Percentiles rank a stretch among this genome's conserved stretches.
Conservation (phyloP, 2,113 vertebrate genomes). For the Dermatemys mawii region DNA sequence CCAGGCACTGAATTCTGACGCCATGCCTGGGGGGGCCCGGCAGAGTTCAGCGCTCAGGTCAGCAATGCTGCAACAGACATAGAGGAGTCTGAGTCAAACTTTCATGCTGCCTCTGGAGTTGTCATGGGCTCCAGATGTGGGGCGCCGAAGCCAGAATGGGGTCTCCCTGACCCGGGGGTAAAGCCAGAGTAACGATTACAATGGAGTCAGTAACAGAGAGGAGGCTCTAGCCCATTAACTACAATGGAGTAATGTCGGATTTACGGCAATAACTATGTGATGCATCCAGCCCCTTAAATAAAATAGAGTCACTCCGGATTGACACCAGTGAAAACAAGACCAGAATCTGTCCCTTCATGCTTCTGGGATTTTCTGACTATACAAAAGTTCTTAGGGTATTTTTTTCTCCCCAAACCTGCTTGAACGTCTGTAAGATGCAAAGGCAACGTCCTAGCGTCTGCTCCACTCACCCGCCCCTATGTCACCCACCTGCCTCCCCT, state of each 20-base stretch:
- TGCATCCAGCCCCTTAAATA: neutral
- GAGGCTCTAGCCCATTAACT: neutral
- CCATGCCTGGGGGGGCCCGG: neutral
- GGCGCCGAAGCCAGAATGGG: neutral
- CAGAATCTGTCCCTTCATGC: neutral
- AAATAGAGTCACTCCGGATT: neutral
- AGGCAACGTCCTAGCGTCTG: neutral
- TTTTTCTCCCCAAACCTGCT: neutral
- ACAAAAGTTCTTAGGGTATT: neutral
- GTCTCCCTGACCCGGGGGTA: too few relatives aligned
- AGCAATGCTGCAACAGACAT: neutral
- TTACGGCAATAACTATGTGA: neutral
- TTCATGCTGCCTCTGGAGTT: neutral
- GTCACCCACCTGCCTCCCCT: neutral
- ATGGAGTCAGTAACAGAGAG: neutral
- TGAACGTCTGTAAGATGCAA: neutral
- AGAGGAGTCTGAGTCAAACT: neutral
- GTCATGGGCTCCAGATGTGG: neutral
- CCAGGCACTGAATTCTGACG: neutral
- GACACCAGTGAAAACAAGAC: neutral
- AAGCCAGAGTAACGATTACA: neutral
- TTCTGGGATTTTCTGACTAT: neutral
- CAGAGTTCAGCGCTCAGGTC: neutral
- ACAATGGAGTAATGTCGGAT: neutral
- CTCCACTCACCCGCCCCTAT: neutral